These are phyloP conservation scores for Mastacembelus armatus DNA, from an alignment of 2,797 vertebrate genomes.

Conservation along the genomic window DNA sequence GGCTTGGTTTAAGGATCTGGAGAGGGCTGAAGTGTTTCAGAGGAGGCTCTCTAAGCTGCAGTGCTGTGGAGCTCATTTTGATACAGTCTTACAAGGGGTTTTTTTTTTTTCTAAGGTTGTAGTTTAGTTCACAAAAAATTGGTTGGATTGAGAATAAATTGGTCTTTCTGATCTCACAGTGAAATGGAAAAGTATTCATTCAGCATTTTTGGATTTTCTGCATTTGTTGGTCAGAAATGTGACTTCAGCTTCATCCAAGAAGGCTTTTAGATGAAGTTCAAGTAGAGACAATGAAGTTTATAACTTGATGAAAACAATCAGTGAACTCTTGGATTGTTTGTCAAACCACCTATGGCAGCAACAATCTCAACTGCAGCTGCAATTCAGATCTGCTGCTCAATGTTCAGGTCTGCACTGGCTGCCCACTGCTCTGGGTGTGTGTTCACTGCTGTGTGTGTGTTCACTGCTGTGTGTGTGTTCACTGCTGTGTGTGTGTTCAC, in stretches of 20 bases:
- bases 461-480: no score
- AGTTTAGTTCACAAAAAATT: slow-evolving; percentile 26
- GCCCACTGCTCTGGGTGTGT: no score
- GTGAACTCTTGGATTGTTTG: no score
- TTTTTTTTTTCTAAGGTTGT: slow-evolving; percentile 26
- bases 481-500: no score
- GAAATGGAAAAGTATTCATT: background rate
- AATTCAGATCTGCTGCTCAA: no score
- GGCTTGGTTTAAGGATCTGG: slow-evolving; percentile 65
- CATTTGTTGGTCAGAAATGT: background rate
- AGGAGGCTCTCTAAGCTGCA: slow-evolving; percentile 57
- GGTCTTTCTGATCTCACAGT: background rate
- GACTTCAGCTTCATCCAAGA: background rate
- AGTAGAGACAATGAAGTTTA: no score
- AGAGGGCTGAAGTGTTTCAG: slow-evolving; percentile 68
- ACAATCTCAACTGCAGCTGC: no score
- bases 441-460: no score
- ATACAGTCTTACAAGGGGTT: slow-evolving; percentile 8
- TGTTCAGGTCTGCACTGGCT: no score
- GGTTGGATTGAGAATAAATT: background rate
- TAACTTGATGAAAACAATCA: no score
- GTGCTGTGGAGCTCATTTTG: slow-evolving; percentile 33
- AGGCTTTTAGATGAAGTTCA: no score
- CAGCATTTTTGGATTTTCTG: background rate
- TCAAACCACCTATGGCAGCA: no score